These are phyloP conservation scores for Metopia argyrocephala DNA, from an alignment of 2,888 invertebrate species.

Conservation along the genomic window DNA sequence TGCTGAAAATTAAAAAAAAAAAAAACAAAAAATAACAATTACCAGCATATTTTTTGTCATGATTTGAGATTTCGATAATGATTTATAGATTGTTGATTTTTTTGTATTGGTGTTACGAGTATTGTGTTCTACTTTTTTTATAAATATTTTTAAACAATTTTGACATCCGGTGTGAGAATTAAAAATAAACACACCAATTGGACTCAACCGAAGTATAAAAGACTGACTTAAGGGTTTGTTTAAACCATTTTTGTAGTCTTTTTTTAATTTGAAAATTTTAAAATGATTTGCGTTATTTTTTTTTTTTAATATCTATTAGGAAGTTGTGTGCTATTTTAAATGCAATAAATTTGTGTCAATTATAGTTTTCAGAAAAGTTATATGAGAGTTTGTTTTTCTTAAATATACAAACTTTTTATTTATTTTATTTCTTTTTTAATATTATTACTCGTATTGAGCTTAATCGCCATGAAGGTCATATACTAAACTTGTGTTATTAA, in stretches of 20 bases:
- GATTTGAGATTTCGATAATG: too few species aligned
- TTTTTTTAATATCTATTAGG: too few species aligned
- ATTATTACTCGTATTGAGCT: neutral
- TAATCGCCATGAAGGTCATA: conserved; percentile 38
- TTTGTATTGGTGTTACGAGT: neutral
- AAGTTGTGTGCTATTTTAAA: too few species aligned
- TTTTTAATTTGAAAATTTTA: neutral
- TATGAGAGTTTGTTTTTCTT: conserved; percentile 22
- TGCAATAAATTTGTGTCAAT: too few species aligned
- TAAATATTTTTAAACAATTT: neutral
- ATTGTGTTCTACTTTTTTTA: neutral
- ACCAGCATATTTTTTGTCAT: conserved; percentile 18
- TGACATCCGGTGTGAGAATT: conserved; percentile 46
- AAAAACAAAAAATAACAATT: conserved; percentile 9
- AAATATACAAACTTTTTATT: neutral
- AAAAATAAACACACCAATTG: neutral
- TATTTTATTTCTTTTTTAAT: neutral
- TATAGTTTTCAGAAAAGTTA: too few species aligned
- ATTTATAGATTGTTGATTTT: too few species aligned
- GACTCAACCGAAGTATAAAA: too few species aligned
- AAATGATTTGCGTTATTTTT: too few species aligned
- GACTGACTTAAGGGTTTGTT: neutral
- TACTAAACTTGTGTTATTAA: conserved; percentile 18
- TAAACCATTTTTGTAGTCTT: neutral
- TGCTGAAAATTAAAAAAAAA: conserved; percentile 7